Evolutionary conservation across 2,888 invertebrate genomes (phyloP), one percentile per base, ranked within the genome.

Genomic region (Omphaloscelis lunosa): DNA sequence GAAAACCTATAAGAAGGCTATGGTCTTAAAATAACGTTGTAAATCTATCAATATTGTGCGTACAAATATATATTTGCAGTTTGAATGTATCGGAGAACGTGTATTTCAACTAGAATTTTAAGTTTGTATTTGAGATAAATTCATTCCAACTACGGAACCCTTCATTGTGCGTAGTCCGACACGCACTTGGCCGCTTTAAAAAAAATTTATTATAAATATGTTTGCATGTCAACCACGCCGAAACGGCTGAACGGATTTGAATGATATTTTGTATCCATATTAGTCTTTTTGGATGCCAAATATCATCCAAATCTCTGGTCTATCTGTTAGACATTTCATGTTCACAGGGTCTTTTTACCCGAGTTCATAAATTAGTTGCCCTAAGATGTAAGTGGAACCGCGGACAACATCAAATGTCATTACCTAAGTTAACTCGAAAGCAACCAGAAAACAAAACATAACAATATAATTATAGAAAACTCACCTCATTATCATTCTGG

Each of bases 401-500:
- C 12, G 17, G 20, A 2, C 8, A 41, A 41, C 17, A 27, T n/a
- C 9, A n/a, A 41, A 17, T 27, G 11, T 41, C 27, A 27, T 20
- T 17, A 27, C 41, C 27, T 11, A 39, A 48, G 17, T 48, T 48
- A 66, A 39, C 27, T 27, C 1, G 23, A 72, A 69, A 39, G 27
- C 66, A 48, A 34, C 34, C 2, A n/a, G 17, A n/a, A 27, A 51
- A 48, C 5, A 8, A n/a, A 20, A 15, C 3, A n/a, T 15, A 17
- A n/a, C 8, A 34, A 11, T 29, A 41, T 56, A 7, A 23, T 17
- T 20, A 15, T 20, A 15, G 1, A 27, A n/a, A 41, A 70, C 83
- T 85, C 39, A 96, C 96, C 95, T 96, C 58, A 89, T 93, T 61
- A 96, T 95, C 90, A 95, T 96, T 77, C 91, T 93, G 80, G 91